These are phyloP conservation scores for Pogonus chalceus DNA, from an alignment of 1,140 invertebrate species.

Conservation along the genomic window DNA sequence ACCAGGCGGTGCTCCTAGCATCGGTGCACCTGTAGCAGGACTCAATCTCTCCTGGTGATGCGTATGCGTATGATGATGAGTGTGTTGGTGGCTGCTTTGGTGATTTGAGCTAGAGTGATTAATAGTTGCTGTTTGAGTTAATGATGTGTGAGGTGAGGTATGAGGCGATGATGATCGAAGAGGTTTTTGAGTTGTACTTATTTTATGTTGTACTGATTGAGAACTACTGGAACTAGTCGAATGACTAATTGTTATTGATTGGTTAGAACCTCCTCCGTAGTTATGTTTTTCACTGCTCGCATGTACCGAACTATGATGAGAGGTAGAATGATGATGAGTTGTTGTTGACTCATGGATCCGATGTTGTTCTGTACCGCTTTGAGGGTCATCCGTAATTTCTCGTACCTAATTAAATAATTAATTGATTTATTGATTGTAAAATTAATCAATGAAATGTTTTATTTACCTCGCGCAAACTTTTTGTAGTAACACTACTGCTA, in stretches of 20 bases:
- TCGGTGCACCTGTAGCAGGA: slow-evolving; percentile 38
- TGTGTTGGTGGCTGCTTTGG: slow-evolving; percentile 41
- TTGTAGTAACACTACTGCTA: slow-evolving; percentile 43
- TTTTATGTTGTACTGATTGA: slow-evolving; percentile 47
- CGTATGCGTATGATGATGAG: slow-evolving; percentile 45
- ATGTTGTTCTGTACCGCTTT: slow-evolving; percentile 42
- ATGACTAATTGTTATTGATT: slow-evolving; percentile 52
- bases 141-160: slow-evolving; percentile 39
- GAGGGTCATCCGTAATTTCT: slow-evolving; percentile 35
- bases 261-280: slow-evolving; percentile 42
- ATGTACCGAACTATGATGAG: slow-evolving; percentile 52
- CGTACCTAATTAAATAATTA: background rate
- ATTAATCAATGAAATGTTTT: slow-evolving; percentile 23
- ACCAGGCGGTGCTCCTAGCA: background rate
- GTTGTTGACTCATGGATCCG: slow-evolving; percentile 49
- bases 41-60: slow-evolving; percentile 42
- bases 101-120: slow-evolving; percentile 27
- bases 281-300: slow-evolving; percentile 48
- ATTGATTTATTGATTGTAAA: background rate
- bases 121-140: slow-evolving; percentile 41
- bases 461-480: slow-evolving; percentile 46
- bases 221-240: slow-evolving; percentile 52
- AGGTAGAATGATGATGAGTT: slow-evolving; percentile 50
- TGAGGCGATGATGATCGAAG: slow-evolving; percentile 44
- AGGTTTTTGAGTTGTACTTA: slow-evolving; percentile 41